A percentile compares a stretch with the other conserved stretches of the same genome.
Evolutionary conservation across 2,888 invertebrate genomes (phyloP).

Genomic region (Apocheima hispidaria): DNA sequence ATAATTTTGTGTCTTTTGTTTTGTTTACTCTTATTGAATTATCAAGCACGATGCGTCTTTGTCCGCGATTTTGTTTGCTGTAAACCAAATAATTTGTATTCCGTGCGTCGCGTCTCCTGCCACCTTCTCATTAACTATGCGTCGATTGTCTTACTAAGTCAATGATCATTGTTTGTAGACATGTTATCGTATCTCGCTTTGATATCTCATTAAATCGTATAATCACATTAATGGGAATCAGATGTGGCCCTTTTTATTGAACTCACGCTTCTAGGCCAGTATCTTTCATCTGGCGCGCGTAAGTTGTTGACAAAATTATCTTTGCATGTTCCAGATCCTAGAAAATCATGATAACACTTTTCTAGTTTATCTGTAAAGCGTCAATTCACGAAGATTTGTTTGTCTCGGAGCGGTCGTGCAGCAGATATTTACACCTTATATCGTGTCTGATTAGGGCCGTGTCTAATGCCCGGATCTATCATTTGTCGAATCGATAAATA

Average conservation of each 20-base stretch:
- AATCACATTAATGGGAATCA: slow-evolving; percentile 54
- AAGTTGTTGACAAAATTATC: slow-evolving; percentile 31
- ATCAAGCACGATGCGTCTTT: slow-evolving; percentile 63
- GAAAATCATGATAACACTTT: slow-evolving; percentile 37
- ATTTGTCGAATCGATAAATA: background rate
- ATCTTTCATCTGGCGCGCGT: slow-evolving; percentile 25
- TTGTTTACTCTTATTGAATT: slow-evolving; percentile 38
- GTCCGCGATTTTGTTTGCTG: slow-evolving; percentile 66
- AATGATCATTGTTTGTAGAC: slow-evolving; percentile 67
- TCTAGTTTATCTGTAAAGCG: slow-evolving; percentile 36
- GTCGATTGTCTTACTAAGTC: slow-evolving; percentile 65
- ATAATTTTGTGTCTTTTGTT: slow-evolving; percentile 52
- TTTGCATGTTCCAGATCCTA: slow-evolving; percentile 35
- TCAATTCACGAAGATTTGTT: slow-evolving; percentile 44
- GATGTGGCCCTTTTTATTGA: slow-evolving; percentile 48
- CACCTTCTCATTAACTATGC: slow-evolving; percentile 73
- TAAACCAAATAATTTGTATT: slow-evolving; percentile 78
- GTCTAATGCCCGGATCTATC: slow-evolving; percentile 23
- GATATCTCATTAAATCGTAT: slow-evolving; percentile 64
- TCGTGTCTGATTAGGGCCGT: slow-evolving; percentile 32
- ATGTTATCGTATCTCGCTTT: slow-evolving; percentile 60
- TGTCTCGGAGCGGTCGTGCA: slow-evolving; percentile 42
- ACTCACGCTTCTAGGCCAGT: slow-evolving; percentile 44
- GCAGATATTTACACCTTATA: slow-evolving; percentile 35
- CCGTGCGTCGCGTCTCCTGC: slow-evolving; percentile 62